Evolutionary conservation across 2,888 invertebrate species (phyloP).

Genomic region (Parthenolecanium corni): DNA sequence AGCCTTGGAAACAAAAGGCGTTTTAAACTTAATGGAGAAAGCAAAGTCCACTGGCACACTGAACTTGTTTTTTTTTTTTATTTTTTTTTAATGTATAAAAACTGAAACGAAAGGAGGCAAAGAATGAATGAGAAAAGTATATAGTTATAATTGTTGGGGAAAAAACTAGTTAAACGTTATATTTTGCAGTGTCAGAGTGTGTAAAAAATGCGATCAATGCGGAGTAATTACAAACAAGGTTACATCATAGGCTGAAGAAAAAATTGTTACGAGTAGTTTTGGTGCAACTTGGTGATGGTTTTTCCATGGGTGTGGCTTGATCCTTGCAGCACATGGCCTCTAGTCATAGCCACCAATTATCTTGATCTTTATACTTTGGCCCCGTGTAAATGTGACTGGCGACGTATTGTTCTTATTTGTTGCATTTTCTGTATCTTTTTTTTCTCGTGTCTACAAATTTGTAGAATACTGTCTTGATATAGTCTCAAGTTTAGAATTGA

Average conservation of each 20-base stretch:
- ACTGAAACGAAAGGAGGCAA: too few species aligned
- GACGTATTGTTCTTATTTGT: too few species aligned
- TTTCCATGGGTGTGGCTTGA: constrained; percentile 8
- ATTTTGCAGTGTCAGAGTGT: neutral
- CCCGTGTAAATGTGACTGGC: too few species aligned
- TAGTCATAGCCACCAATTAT: constrained; percentile 11
- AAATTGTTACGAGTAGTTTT: constrained; percentile 19
- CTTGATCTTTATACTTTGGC: neutral
- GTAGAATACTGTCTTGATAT: too few species aligned
- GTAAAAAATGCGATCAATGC: neutral
- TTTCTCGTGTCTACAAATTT: too few species aligned
- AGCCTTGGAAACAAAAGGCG: constrained; percentile 16
- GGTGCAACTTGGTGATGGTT: constrained; percentile 6
- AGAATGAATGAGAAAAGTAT: too few species aligned
- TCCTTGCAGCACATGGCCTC: constrained; percentile 9
- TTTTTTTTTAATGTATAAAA: neutral
- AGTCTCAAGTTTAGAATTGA: too few species aligned
- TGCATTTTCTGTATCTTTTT: too few species aligned
- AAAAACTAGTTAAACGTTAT: constrained; percentile 16
- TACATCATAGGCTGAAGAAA: constrained; percentile 7
- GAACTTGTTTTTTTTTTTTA: constrained; percentile 14
- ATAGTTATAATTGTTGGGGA: too few species aligned
- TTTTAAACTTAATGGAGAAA: constrained; percentile 18
- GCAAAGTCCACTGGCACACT: constrained; percentile 14
- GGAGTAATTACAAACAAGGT: constrained; percentile 9